Conservation (phyloP, 2,113 vertebrate genomes). For the Hippocampus comes region DNA sequence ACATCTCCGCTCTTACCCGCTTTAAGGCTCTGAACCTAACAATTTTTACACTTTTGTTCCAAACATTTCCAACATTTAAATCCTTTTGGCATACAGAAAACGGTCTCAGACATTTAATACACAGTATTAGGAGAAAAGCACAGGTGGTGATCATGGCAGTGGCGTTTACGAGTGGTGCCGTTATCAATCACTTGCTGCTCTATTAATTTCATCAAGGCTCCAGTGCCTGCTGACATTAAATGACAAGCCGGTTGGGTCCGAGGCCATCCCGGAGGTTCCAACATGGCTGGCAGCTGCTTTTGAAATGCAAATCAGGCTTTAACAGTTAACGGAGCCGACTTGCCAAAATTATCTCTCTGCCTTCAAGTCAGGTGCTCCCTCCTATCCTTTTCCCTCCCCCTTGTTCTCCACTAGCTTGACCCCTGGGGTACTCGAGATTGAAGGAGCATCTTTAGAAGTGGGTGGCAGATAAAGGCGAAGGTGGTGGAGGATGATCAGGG, state of each 20-base stretch:
- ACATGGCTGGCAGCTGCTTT: conserved; percentile 61
- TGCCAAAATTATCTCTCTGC: conserved; percentile 51
- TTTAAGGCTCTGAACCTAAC: no score
- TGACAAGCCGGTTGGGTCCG: conserved; percentile 64
- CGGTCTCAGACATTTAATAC: background rate
- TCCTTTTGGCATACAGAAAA: background rate
- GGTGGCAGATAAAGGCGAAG: conserved; percentile 62
- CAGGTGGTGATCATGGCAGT: conserved; percentile 32
- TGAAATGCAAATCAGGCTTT: conserved; percentile 79
- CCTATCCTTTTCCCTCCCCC: conserved; percentile 6
- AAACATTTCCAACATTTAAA: background rate
- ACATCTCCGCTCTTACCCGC: no score
- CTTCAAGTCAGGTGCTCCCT: conserved; percentile 48
- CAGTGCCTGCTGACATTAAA: conserved; percentile 71
- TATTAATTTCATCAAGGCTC: conserved; percentile 76
- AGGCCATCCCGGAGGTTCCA: conserved; percentile 61
- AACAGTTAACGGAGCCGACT: conserved; percentile 73
- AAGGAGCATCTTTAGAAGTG: conserved; percentile 59
- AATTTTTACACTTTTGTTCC: background rate
- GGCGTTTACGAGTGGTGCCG: conserved; percentile 25
- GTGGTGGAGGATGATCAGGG: conserved; percentile 31
- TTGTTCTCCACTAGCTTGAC: conserved; percentile 44
- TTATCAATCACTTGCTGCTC: conserved; percentile 72
- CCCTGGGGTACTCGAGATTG: conserved; percentile 45
- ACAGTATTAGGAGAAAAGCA: conserved; percentile 9